Evolutionary conservation across 2,888 invertebrate species (phyloP).

Genomic region (Ashinkailepas kermadecensis): DNA sequence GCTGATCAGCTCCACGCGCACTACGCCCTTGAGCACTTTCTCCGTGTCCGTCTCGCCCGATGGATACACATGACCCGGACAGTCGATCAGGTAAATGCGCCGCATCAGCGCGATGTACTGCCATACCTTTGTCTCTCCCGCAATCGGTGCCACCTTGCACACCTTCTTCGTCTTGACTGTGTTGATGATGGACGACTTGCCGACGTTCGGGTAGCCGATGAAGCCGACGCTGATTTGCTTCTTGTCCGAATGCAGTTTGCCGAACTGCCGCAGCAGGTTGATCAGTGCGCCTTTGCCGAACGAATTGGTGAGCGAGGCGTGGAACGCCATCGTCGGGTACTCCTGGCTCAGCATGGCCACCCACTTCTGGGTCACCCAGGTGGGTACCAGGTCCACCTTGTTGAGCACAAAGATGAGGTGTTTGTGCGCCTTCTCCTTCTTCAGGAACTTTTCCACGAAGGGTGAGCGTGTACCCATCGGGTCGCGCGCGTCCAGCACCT

Average conservation of each 20-base stretch:
- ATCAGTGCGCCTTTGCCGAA: conserved; percentile 97
- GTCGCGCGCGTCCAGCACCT: conserved; percentile 86
- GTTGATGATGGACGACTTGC: conserved; percentile 97
- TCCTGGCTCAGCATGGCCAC: conserved; percentile 87
- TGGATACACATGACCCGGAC: conserved; percentile 97
- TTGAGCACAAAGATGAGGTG: conserved; percentile 95
- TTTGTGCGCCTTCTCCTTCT: conserved; percentile 92
- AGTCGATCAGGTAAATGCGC: conserved; percentile 93
- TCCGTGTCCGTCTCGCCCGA: conserved; percentile 73
- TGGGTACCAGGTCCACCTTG: conserved; percentile 92
- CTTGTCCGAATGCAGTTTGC: conserved; percentile 87
- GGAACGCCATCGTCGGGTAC: conserved; percentile 96
- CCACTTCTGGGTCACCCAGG: conserved; percentile 98
- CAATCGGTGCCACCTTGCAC: conserved; percentile 96
- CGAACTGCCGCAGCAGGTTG: conserved; percentile 89
- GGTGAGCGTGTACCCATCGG: conserved; percentile 92
- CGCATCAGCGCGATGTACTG: conserved; percentile 98
- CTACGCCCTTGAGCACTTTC: conserved; percentile 92
- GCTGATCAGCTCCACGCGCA: conserved; percentile 87
- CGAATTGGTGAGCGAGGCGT: conserved; percentile 96
- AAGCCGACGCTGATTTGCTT: conserved; percentile 98
- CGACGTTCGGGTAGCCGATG: conserved; percentile 98
- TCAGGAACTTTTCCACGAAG: conserved; percentile 83
- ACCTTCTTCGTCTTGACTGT: conserved; percentile 75
- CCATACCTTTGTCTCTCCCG: conserved; percentile 97